These are phyloP conservation scores for Tenebrio molitor DNA, from an alignment of 1,140 invertebrate genomes.

Conservation along the genomic window DNA sequence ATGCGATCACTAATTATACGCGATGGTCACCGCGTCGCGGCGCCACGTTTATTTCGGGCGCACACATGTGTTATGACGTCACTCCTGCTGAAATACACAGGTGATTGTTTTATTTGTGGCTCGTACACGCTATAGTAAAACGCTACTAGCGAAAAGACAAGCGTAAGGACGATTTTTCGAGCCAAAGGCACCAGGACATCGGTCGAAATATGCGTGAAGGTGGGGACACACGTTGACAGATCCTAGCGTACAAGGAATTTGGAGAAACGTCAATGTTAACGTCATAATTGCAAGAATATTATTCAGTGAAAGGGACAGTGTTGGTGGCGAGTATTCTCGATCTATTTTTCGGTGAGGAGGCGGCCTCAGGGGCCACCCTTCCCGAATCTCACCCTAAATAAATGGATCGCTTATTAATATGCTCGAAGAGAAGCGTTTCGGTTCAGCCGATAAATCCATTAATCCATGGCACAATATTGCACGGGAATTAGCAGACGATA, in stretches of 20 bases:
- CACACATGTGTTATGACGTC: constrained; percentile 49
- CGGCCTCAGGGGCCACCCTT: too few relatives aligned
- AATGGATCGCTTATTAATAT: constrained; percentile 29
- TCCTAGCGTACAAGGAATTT: too few relatives aligned
- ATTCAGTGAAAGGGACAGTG: too few relatives aligned
- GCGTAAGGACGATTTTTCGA: too few relatives aligned
- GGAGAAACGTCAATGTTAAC: too few relatives aligned
- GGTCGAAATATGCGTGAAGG: too few relatives aligned
- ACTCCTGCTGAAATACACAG: constrained; percentile 42
- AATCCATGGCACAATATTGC: constrained; percentile 28
- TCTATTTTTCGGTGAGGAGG: too few relatives aligned
- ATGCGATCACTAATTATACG: constrained; percentile 42
- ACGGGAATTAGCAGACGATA: constrained; percentile 15
- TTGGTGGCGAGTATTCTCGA: too few relatives aligned
- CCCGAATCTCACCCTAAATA: constrained; percentile 2
- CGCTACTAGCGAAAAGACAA: not conserved
- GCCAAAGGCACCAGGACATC: too few relatives aligned
- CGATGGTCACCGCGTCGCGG: constrained; percentile 36
- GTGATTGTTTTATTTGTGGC: constrained; percentile 49
- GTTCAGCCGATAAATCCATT: constrained; percentile 30
- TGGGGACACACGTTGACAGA: too few relatives aligned
- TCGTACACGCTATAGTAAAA: constrained; percentile 15
- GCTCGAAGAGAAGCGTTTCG: constrained; percentile 6
- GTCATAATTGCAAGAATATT: too few relatives aligned
- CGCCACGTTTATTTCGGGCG: constrained; percentile 49